Base-by-base conservation (phyloP, 2,888 invertebrate species). In the Hirtodrosophila alboralis region DNA sequence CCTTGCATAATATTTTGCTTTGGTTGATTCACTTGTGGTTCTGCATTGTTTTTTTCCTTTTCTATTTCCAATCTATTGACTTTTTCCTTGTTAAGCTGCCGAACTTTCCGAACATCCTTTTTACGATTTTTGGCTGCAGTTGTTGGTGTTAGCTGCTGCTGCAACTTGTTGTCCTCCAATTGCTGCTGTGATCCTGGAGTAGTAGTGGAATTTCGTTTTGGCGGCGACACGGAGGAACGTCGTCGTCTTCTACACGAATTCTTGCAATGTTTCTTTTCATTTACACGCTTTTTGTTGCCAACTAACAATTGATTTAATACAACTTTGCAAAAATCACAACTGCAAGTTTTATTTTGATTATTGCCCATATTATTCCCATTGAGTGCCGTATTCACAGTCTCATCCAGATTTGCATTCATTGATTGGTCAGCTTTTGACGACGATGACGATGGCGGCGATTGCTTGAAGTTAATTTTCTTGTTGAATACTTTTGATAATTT, bases 401-500 rank as follows among this genome's bases (percentile, higher is more conserved):
- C 57, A 1, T 66, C 47, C 2, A n/a, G 5, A 13, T 43, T n/a
- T 4, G n/a, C 12, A 1, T 51, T 48, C 1, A 5, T 33, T 1
- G 45, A 7, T 0, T 57, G 51, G 4, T 2, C 2, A 1, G 1
- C 33, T n/a, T 37, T 38, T 9, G 18, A 1, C 4, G n/a, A n/a
- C n/a, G n/a, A n/a, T n/a, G 38, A 9, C 1, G 51, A 1, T 1
- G 21, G 10, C 14, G 38, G 10, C 1, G 51, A 1, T 1, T 27
- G 10, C 14, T 65, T 72, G 9, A 30, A 28, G 5, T 49, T 54
- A 2, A 54, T 18, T 38, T 69, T 69, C 40, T 67, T 73, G 27
- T 69, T 60, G n/a, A 73, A 56, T 4, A 40, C 62, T 31, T 45
- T 73, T 1, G 69, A 68, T 0, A 69, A 30, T 21, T 56, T 70